A percentile compares a stretch with the other conserved stretches of the same genome.
These are phyloP conservation scores for Pseudorasbora parva DNA, from an alignment of 2,113 vertebrate species.

Conservation along the genomic window DNA sequence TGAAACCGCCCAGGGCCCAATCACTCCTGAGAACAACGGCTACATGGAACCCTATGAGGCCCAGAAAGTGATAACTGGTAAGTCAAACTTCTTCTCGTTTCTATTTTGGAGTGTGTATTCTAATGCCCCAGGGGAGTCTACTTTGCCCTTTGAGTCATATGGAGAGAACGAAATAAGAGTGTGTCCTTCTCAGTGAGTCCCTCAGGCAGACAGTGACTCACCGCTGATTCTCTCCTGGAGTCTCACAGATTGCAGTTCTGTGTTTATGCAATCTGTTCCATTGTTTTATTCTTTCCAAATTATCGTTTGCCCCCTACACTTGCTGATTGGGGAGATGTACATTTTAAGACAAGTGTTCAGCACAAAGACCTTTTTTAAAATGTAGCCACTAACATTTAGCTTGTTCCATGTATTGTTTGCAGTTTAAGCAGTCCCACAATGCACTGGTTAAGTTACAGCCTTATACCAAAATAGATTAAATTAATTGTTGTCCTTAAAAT, in stretches of 20 bases:
- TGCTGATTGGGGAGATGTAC: neutral
- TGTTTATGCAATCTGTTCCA: neutral
- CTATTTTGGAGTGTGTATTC: conserved; percentile 62
- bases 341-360: neutral
- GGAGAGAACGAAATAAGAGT: conserved; percentile 22
- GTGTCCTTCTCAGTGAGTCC: neutral
- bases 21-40: conserved; percentile 81
- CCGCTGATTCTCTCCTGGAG: neutral
- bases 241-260: neutral
- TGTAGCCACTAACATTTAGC: neutral
- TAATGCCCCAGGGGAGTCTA: conserved; percentile 53
- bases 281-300: conserved; percentile 14
- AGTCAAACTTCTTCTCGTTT: conserved; percentile 38
- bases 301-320: neutral
- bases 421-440: neutral
- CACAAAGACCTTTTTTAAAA: neutral
- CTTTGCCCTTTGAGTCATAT: conserved; percentile 45
- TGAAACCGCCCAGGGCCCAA: conserved; percentile 63
- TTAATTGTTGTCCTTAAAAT: no score
- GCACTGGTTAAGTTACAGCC: no score
- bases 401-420: neutral
- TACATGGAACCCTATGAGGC: conserved; percentile 98
- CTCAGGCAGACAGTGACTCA: neutral
- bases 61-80: conserved; percentile 92
- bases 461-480: no score